Evolutionary conservation across 2,888 invertebrate species (phyloP).

Genomic region (Lepidocyrtoides sp.): DNA sequence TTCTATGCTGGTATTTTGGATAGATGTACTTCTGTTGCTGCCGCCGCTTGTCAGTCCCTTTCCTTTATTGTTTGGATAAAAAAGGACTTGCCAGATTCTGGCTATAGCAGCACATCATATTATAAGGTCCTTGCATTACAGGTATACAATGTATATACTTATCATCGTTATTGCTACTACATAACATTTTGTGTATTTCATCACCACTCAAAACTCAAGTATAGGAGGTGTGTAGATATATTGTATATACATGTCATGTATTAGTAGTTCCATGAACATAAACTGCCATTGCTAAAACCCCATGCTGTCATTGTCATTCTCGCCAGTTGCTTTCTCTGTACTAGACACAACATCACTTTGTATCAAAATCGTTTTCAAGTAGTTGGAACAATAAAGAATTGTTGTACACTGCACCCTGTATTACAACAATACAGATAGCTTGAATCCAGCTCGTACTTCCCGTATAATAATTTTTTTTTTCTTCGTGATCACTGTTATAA

Average conservation of each 20-base stretch:
- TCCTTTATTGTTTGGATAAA: constrained; percentile 42
- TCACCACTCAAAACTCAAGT: constrained; percentile 33
- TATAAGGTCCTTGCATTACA: neutral
- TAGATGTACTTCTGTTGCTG: constrained; percentile 9
- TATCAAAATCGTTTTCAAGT: constrained; percentile 64
- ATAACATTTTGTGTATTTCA: too few species aligned
- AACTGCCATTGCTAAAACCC: constrained; percentile 17
- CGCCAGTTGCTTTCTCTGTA: constrained; percentile 63
- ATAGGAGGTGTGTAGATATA: constrained; percentile 43
- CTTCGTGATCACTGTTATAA: neutral
- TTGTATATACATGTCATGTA: too few species aligned
- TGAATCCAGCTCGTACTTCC: neutral
- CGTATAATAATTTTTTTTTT: constrained; percentile 18
- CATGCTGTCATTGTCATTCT: constrained; percentile 69
- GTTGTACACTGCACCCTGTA: neutral
- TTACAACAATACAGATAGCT: constrained; percentile 22
- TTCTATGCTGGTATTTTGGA: constrained; percentile 8
- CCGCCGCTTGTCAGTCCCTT: constrained; percentile 42
- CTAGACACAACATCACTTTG: constrained; percentile 40
- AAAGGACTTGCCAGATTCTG: neutral
- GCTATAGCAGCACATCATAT: neutral
- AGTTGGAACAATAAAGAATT: constrained; percentile 10
- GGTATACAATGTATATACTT: neutral
- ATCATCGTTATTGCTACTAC: neutral
- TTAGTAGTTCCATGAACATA: too few species aligned